Conservation (phyloP, 1,140 invertebrate genomes). For the Cyrtorhinus lividipennis region DNA sequence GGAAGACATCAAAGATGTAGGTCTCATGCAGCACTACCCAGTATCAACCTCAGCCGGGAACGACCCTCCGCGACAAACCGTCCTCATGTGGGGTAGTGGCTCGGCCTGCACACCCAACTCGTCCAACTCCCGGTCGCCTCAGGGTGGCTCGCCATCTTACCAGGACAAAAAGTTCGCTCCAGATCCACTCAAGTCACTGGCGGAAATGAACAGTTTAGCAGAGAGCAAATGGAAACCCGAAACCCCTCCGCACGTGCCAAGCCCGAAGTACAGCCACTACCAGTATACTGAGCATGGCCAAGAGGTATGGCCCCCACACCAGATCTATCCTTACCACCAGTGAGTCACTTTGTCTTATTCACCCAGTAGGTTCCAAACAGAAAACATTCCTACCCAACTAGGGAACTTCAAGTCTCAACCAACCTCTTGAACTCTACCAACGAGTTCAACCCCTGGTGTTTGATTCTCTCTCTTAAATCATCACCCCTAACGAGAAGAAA, state of each 20-base stretch:
- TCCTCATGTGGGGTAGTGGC: constrained; percentile 64
- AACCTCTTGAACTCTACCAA: no score
- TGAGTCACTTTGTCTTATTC: constrained; percentile 33
- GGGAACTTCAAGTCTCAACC: no score
- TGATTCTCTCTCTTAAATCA: no score
- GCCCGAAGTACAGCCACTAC: constrained; percentile 30
- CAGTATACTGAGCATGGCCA: constrained; percentile 22
- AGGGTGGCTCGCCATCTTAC: constrained; percentile 22
- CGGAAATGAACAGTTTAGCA: constrained; percentile 39
- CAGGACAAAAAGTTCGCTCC: constrained; percentile 22
- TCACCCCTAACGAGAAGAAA: no score
- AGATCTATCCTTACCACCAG: constrained; percentile 48
- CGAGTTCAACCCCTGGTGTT: no score
- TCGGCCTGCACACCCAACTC: constrained; percentile 35
- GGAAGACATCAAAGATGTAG: constrained; percentile 43
- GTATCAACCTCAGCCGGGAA: constrained; percentile 24
- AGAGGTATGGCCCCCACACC: constrained; percentile 46
- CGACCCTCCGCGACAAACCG: constrained; percentile 58
- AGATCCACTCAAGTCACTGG: constrained; percentile 42
- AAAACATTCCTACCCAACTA: no score
- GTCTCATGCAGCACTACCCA: constrained; percentile 35
- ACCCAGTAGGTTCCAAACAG: constrained; percentile 17
- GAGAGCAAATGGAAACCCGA: constrained; percentile 36
- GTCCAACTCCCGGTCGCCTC: constrained; percentile 23
- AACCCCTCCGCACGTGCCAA: constrained; percentile 24